These are phyloP conservation scores for Pardalotus punctatus DNA, from an alignment of 2,113 vertebrate species.

Conservation along the genomic window DNA sequence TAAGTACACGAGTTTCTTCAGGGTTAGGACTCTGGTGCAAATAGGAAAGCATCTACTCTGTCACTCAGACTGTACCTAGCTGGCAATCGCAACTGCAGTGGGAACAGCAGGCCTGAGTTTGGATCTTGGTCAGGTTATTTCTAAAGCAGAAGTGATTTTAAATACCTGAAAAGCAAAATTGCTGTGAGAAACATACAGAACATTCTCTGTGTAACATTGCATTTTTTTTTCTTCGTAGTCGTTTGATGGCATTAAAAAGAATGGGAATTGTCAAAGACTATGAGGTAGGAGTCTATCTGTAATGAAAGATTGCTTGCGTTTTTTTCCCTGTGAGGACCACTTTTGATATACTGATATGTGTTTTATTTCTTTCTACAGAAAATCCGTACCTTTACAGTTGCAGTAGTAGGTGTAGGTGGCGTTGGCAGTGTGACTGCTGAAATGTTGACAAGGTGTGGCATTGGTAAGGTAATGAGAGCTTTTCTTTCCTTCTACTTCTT, in stretches of 20 bases:
- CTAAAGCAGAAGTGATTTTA: background rate
- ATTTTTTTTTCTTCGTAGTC: conserved; percentile 69
- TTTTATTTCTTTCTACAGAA: conserved; percentile 75
- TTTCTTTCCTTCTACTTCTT: conserved; percentile 1
- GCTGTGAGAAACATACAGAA: background rate
- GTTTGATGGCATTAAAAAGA: conserved; percentile 95
- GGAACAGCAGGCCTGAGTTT: background rate
- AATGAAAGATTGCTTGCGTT: background rate
- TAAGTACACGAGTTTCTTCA: background rate
- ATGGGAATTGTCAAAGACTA: conserved; percentile 98
- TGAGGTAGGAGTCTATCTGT: conserved; percentile 79
- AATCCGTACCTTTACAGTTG: conserved; percentile 90
- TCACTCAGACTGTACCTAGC: background rate
- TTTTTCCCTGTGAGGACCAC: background rate
- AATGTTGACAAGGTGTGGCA: conserved; percentile 99
- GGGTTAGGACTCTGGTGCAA: background rate
- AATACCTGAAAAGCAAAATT: background rate
- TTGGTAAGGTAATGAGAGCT: conserved; percentile 95
- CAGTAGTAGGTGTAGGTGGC: conserved; percentile 93
- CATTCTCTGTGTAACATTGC: background rate
- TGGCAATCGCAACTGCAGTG: background rate
- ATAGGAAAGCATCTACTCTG: background rate
- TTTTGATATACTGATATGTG: background rate
- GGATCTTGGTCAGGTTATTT: background rate
- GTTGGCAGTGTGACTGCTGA: conserved; percentile 98